Evolutionary conservation across 2,888 invertebrate species (phyloP), one percentile per base, ranked within the genome.

Genomic region (Stratiomys singularior): DNA sequence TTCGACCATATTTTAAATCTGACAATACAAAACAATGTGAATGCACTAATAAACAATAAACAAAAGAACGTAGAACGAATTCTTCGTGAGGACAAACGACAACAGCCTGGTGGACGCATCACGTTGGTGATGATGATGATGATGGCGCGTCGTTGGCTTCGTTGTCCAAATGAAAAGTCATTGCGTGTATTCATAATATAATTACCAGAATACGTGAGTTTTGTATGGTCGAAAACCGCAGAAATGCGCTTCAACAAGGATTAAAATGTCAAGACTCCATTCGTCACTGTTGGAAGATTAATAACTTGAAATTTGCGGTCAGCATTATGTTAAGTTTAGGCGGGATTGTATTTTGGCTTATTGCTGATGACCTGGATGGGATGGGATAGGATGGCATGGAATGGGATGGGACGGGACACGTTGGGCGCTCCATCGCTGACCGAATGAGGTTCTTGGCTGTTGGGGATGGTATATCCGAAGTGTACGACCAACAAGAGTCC

Each of bases 181-280:
- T 37, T 74, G 58, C 47, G 60, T 37, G 15, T 44, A 9, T 74
- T 74, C 74, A 58, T 58, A 58, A 74, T 37, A 37, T 74, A 74
- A 74, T 58, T 74, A 74, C 37, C 27, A 21, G 74, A 91, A 81
- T 76, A 76, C 76, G 78, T 78, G 79, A 78, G 81, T 81, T 79
- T 79, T 77, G 60, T 77, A 74, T 76, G 71, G 25, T 21, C 21
- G 72, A 78, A 81, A 81, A 81, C 81, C 82, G 78, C 81, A 81
- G 80, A 81, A 82, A 82, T 82, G 81, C 81, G 80, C 81, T 80
- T 66, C 79, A 81, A 80, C 80, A 80, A 82, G 82, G 82, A 82
- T 82, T 82, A 82, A 82, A 81, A 82, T 82, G 82, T 82, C 82
- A 82, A 81, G 81, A 82, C 80, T 81, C 81, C 81, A 82, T 82